A percentile compares a stretch with the other conserved stretches of the same genome.
phyloP scores from a whole-genome alignment of 2,888 invertebrate species.

The Bhutanitis thaidina region DNA sequence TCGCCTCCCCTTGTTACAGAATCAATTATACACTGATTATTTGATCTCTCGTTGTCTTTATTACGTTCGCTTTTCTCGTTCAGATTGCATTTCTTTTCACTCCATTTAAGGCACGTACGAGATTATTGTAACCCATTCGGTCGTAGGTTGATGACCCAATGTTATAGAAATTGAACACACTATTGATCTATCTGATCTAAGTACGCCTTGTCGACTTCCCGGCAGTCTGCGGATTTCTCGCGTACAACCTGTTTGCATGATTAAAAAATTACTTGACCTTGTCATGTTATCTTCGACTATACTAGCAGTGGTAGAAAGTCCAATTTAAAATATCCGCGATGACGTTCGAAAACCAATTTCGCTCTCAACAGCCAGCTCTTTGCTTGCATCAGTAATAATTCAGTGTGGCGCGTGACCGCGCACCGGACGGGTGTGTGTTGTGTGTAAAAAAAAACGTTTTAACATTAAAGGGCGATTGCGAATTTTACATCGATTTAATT shows the following conservation, averaged over 20 bases:
- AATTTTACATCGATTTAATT: constrained; percentile 11
- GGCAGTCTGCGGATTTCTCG: constrained; percentile 60
- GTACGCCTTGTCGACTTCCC: constrained; percentile 47
- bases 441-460: constrained; percentile 17
- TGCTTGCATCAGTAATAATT: constrained; percentile 58
- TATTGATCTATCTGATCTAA: constrained; percentile 22
- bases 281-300: constrained; percentile 41
- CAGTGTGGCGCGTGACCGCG: constrained; percentile 69
- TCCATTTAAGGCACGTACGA: constrained; percentile 13
- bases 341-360: constrained; percentile 65
- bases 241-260: constrained; percentile 54
- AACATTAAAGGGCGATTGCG: constrained; percentile 4
- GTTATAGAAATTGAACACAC: constrained; percentile 20
- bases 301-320: constrained; percentile 37
- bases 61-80: constrained; percentile 14
- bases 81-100: constrained; percentile 16
- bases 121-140: constrained; percentile 15
- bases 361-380: constrained; percentile 60
- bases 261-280: constrained; percentile 38
- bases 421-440: constrained; percentile 43
- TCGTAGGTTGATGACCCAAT: constrained; percentile 26
- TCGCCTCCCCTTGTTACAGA: too few relatives aligned
- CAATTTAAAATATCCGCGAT: constrained; percentile 32
- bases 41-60: constrained; percentile 3
- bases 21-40: too few relatives aligned